Evolutionary conservation across 2,797 vertebrate species (phyloP), one percentile per base, ranked within the genome.

Genomic region (Sciaenops ocellatus): DNA sequence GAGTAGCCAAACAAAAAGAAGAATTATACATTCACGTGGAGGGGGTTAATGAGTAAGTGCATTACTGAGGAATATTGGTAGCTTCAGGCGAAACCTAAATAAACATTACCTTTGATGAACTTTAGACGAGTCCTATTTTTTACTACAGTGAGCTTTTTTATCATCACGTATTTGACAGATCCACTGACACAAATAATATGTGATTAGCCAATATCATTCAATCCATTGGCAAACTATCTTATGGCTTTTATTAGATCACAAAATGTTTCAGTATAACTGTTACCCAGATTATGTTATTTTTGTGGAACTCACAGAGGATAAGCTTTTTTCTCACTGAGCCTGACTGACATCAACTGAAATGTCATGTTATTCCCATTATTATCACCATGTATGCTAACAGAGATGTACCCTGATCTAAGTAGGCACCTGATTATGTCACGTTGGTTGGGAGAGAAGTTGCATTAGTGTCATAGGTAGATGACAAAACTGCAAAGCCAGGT

Each of bases 361-460:
- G 52, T 16, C 13, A 18, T 26, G 15, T 18, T 22, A 42, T 6
- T 22, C 34, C 57, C 38, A 60, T 20, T 24, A 22, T 42, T n/a
- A 42, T 42, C 59, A 42, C 6, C 20, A 2, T 8, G 48, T 16
- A 24, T 30, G 41, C 44, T 62, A 67, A 44, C 73, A 16, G 5
- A 70, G 70, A 34, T 42, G 62, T n/a, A 34, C 50, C 22, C 50
- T 62, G 65, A 68, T 82, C 63, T 20, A 26, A 67, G 54, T 34
- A 59, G 72, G 26, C 66, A 70, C 62, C 56, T 83, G 74, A 84
- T 87, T 83, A 72, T 84, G 73, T 78, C 73, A 67, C 9, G 60
- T 50, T 64, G 56, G 46, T 42, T 57, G n/a, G 41, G 30, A 30
- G 48, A 62, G 59, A 61, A 56, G 63, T 57, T 48, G 67, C 57